Evolutionary conservation across 2,888 invertebrate genomes (phyloP), one percentile per base, ranked within the genome.

Genomic region (Lochmaea capreae): DNA sequence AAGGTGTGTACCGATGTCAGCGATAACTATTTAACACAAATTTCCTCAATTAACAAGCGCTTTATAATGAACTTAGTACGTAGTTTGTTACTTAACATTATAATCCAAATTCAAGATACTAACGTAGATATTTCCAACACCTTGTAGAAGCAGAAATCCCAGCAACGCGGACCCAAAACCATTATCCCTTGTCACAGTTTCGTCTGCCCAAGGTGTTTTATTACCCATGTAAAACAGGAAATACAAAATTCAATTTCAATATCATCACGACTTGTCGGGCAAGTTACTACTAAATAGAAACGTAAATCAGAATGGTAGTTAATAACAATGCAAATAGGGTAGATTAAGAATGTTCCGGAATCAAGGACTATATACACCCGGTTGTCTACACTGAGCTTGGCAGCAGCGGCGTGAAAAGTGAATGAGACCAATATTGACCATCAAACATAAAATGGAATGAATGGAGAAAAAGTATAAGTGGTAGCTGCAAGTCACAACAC

Each of bases 291-390:
- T 63, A 77, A 78, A 77, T 76, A 71, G 78, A 76, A 74, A 74
- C 80, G 82, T 84, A 84, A 83, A 84, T 84, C 84, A 82, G 78
- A 77, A 77, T 73, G 74, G 76, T 82, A 82, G 83, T 85, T 85
- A 85, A 85, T 85, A 85, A 85, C 84, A 83, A 85, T 85, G 85
- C 85, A 85, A 85, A 85, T 85, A 82, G 83, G 84, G 81, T 80
- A 81, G 80, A 80, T 83, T 82, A 82, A 81, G 82, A 81, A 80
- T 76, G 79, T 76, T 79, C 73, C 73, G 58, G 78, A 79, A 80
- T 82, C 79, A 75, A 79, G 79, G 75, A 76, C 73, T 62, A 8
- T 63, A 16, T 26, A 42, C 33, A 5, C 18, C 43, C 2, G 39
- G 43, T 43, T 63, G 18, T 63, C 43, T 42, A 18, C 18, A 12